Evolutionary conservation across 2,888 invertebrate species (phyloP), one percentile per base, ranked within the genome.

Genomic region (Stenolophus ochropezus): DNA sequence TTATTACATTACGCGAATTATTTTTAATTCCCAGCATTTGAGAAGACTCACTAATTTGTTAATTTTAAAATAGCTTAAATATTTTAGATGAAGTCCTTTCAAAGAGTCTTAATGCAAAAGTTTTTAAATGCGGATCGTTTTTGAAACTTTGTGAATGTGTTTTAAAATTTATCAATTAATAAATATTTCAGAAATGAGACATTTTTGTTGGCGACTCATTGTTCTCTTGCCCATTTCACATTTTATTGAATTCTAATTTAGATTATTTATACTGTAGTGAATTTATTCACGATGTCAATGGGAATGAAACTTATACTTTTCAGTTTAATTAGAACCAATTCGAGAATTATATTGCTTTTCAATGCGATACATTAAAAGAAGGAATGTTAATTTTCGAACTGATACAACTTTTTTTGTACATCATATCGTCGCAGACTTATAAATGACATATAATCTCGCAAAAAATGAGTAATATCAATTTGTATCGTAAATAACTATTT

Each of bases 111-210:
- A 69, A 42, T 20, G 18, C 42, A 69, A 69, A 69, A 69, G 42
- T 47, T 69, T 33, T 42, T 69, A 61, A 58, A 61, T 25, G 4
- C 23, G 61, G 14, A 61, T 25, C 56, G 21, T 56, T 56, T 56
- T 56, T 18, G 2, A 69, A 69, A 69, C 42, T 69, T 69, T 69
- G 11, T 69, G 42, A 69, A 69, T 69, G 69, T 69, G n/a, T 65
- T 65, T 65, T 69, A 69, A 69, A 69, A 69, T 69, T 69, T 42
- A 69, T 69, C 42, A 69, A 69, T 69, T 69, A 42, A 18, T 69
- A 69, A 69, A 69, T 69, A 69, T 69, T 42, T 69, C 69, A 14
- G 1, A 42, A 69, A 18, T 69, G n/a, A 42, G n/a, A 42, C 27
- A 33, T 65, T 65, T 65, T 69, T 69, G 69, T 65, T 33, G 21